Evolutionary conservation across 2,888 invertebrate species (phyloP).

Genomic region (Griposia aprilina): DNA sequence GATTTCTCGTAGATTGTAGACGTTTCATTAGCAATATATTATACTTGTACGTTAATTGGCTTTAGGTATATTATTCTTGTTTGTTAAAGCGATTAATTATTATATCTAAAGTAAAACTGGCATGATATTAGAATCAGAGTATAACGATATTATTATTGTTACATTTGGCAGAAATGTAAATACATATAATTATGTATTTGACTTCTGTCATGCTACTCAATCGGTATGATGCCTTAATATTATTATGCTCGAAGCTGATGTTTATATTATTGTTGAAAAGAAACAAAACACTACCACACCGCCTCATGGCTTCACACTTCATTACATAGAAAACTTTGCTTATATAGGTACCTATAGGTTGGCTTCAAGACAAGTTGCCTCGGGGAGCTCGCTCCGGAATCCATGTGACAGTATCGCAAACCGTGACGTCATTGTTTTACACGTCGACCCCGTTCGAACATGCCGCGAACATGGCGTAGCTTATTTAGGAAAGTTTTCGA

Average conservation of each 20-base stretch:
- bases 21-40: slow-evolving; percentile 38
- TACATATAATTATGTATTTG: background rate
- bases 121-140: background rate
- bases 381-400: slow-evolving; percentile 77
- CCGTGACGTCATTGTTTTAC: slow-evolving; percentile 79
- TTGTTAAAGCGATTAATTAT: background rate
- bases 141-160: background rate
- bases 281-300: background rate
- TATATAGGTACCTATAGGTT: slow-evolving; percentile 34
- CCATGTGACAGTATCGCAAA: slow-evolving; percentile 79
- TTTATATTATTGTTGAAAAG: background rate
- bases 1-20: slow-evolving; percentile 18
- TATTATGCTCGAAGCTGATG: background rate
- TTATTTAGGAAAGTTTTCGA: slow-evolving; percentile 70
- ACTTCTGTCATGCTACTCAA: background rate
- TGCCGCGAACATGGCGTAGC: slow-evolving; percentile 49
- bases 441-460: slow-evolving; percentile 74
- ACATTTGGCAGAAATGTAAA: background rate
- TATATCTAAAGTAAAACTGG: background rate
- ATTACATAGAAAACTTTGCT: slow-evolving; percentile 22
- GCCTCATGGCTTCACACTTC: background rate
- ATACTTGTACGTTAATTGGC: background rate
- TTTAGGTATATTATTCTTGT: slow-evolving; percentile 4
- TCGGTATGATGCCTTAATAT: background rate
- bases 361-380: slow-evolving; percentile 71